phyloP scores from a whole-genome alignment of 2,888 invertebrate genomes.

The Miltochrista miniata region DNA sequence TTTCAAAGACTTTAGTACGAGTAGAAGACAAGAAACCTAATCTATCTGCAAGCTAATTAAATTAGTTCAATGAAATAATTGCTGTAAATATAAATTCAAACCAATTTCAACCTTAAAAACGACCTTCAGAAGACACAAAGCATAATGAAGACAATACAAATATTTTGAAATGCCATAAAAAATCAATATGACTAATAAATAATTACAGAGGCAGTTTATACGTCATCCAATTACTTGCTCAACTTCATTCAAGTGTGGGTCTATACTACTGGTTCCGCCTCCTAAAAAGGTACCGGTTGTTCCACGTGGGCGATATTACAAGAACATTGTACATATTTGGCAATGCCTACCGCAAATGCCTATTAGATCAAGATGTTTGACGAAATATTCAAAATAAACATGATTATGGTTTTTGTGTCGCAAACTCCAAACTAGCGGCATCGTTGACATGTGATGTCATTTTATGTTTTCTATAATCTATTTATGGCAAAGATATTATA shows the following conservation, averaged over 20 bases:
- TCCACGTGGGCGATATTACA: slow-evolving; percentile 53
- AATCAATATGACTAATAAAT: too few species aligned
- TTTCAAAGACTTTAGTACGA: too few species aligned
- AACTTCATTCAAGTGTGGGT: slow-evolving; percentile 59
- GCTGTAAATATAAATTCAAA: too few species aligned
- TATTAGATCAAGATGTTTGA: slow-evolving; percentile 13
- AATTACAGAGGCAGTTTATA: background rate
- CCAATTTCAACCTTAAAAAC: too few species aligned
- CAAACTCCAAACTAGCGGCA: background rate
- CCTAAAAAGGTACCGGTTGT: slow-evolving; percentile 31
- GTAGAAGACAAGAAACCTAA: too few species aligned
- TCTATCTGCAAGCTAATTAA: too few species aligned
- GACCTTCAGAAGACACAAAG: too few species aligned
- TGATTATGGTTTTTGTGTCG: slow-evolving; percentile 17
- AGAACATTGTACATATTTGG: slow-evolving; percentile 55
- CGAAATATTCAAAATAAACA: slow-evolving; percentile 25
- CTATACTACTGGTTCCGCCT: slow-evolving; percentile 66
- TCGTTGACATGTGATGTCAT: too few species aligned
- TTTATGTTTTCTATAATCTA: background rate
- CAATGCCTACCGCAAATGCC: slow-evolving; percentile 32
- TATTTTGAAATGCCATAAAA: too few species aligned
- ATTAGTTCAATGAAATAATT: too few species aligned
- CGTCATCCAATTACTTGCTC: slow-evolving; percentile 38
- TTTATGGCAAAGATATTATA: background rate
- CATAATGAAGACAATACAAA: background rate